phyloP scores from a whole-genome alignment of 2,113 vertebrate genomes.

The Phaetusa simplex region DNA sequence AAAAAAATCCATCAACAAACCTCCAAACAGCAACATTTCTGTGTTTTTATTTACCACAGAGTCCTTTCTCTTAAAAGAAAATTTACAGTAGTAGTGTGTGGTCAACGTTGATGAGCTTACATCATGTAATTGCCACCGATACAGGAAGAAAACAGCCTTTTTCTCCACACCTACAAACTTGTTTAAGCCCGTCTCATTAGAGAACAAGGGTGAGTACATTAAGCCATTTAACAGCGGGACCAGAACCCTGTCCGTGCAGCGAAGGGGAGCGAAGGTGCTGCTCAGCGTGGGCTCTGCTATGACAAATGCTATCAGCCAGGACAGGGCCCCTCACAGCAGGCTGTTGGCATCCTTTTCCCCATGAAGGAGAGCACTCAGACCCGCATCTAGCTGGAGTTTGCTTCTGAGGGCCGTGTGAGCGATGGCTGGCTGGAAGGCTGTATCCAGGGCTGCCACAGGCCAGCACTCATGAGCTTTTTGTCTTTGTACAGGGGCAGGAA shows the following conservation, averaged over 20 bases:
- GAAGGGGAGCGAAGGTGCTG: not conserved
- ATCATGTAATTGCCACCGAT: not conserved
- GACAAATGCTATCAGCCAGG: not conserved
- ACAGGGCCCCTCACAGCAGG: not conserved
- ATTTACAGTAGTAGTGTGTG: not conserved
- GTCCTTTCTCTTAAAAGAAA: not conserved
- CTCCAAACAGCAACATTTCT: not conserved
- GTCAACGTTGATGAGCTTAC: not conserved
- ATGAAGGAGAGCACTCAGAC: not conserved
- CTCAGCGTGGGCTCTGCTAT: not conserved
- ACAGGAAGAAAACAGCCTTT: not conserved
- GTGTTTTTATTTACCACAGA: not conserved
- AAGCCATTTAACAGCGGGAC: not conserved
- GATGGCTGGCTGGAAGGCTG: not conserved
- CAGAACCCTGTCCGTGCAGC: not conserved
- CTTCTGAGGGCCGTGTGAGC: not conserved
- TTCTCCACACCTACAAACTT: not conserved
- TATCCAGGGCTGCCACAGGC: not conserved
- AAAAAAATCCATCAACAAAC: not conserved
- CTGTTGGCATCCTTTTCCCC: not conserved
- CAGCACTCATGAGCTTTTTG: not conserved
- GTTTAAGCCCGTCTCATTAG: constrained; percentile 4
- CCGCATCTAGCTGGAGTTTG: not conserved
- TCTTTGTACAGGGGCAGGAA: not conserved
- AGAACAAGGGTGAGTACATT: not conserved